Evolutionary conservation across 2,888 invertebrate genomes (phyloP), one percentile per base, ranked within the genome.

Genomic region (Sialis fuliginosa): DNA sequence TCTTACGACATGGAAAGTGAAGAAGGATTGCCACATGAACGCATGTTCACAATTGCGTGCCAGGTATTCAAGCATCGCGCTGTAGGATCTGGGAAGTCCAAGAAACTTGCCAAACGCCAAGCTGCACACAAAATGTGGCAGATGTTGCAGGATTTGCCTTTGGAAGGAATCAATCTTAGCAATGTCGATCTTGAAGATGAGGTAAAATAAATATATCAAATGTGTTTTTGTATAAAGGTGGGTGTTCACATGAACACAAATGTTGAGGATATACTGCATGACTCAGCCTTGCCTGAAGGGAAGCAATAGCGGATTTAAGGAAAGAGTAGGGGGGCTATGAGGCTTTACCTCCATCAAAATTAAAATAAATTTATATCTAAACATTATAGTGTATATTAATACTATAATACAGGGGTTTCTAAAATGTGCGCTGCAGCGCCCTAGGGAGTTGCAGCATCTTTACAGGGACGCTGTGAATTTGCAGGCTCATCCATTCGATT

Each of bases 101-200:
- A 97, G 71, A 96, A 96, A 64, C 72, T 92, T 45, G 95, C 96
- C 4, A 97, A 97, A 66, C 75, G 95, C n/a, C 80, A 88, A 62
- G 95, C 96, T 1, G 96, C 96, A 2, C 84, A 88, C 61, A 86
- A 88, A 63, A 92, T 96, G 92, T 86, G 85, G 84, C 81, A 82
- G 54, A 74, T 79, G 37, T 65, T 93, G 50, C 83, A 88, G 59
- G 85, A 87, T 53, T 71, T 80, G 57, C 83, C 85, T 0, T 71
- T 79, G 7, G 84, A 82, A 58, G 70, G 77, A 7, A 76, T 74
- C 60, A 77, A 75, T 59, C 62, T 70, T 43, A 71, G 75, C 4
- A 39, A 39, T 22, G 10, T 30, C 55, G 81, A 84, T 59, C 88
- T 81, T 51, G 76, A 80, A 49, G 79, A 79, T 48, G 79, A 81